A percentile compares a stretch with the other conserved stretches of the same genome.
phyloP scores from a whole-genome alignment of 1,140 invertebrate genomes.

The Drosophila kepulauana region DNA sequence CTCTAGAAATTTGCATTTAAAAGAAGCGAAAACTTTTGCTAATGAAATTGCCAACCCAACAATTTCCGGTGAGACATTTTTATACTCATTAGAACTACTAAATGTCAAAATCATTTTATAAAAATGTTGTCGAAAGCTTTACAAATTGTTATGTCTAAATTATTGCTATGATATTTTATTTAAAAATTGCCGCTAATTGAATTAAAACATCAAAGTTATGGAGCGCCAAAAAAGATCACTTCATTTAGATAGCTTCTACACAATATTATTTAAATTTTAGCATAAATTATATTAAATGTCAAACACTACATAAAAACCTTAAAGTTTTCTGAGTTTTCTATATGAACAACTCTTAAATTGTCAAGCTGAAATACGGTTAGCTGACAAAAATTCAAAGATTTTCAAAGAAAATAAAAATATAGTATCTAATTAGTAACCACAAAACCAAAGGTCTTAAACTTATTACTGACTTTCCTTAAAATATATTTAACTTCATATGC shows the following conservation, averaged over 20 bases:
- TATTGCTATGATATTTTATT: neutral
- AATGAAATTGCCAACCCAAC: neutral
- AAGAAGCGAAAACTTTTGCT: neutral
- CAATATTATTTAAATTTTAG: neutral
- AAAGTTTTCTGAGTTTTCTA: too few relatives aligned
- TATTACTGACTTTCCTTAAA: too few relatives aligned
- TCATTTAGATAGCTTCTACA: neutral
- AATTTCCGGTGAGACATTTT: constrained; percentile 7
- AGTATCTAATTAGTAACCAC: too few relatives aligned
- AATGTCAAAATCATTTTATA: constrained; percentile 1
- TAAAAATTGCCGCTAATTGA: constrained; percentile 16
- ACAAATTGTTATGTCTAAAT: neutral
- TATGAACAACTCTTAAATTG: too few relatives aligned
- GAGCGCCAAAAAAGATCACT: neutral
- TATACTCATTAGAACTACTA: neutral
- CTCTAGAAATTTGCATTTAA: neutral
- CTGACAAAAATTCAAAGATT: too few relatives aligned
- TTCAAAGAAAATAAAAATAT: too few relatives aligned
- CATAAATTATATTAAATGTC: neutral
- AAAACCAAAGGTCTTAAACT: too few relatives aligned
- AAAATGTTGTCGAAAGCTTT: constrained; percentile 1
- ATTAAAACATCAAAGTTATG: constrained; percentile 4
- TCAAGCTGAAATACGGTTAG: too few relatives aligned
- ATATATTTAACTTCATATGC: too few relatives aligned
- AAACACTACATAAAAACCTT: too few relatives aligned